Base-by-base conservation (phyloP, 2,113 vertebrate genomes). In the Cyanoliseus patagonus region DNA sequence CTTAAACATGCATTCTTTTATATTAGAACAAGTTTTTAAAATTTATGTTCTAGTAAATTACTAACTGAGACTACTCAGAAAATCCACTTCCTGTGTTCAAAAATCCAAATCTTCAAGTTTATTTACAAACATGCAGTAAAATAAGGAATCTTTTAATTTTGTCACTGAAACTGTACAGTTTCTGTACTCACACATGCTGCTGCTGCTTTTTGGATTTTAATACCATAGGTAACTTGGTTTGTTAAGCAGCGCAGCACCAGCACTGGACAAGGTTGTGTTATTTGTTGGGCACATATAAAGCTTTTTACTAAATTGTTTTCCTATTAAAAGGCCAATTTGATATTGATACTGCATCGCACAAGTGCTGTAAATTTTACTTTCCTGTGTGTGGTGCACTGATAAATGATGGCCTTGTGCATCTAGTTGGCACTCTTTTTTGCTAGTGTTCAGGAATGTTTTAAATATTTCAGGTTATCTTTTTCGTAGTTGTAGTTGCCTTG, bases 331-430 rank as follows among this genome's bases (percentile, higher is more conserved):
- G 72, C 90, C 88, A 82, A 87, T 90, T 95, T 92, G 78, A 83
- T 76, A 79, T 1, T 89, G 94, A 77, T 83, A 72, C 55, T 91
- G 31, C 81, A 61, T 96, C 84, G 77, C 94, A 86, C 85, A 69
- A 91, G 86, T 97, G 95, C 92, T 97, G 92, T 96, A 84, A 57
- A 86, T 97, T 93, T 77, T 81, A 70, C 82, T 82, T 74, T 47
- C 47, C 64, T 84, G 28, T 47, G 25, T 97, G 80, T 92, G 79
- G 88, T 95, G 84, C 83, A 94, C 79, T 95, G 93, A 89, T 92
- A 95, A 49, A 68, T 67, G 86, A 92, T 74, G 79, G 15, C 92
- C 72, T 92, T 94, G 88, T 95, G 83, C 89, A 94, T 95, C 67
- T 93, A 68, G 42, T 90, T 94, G 73, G 47, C 74, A 51, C 82